Percentiles rank a stretch among this genome's conserved stretches.
phyloP scores from a whole-genome alignment of 2,888 invertebrate genomes.

The Andrena haemorrhoa region DNA sequence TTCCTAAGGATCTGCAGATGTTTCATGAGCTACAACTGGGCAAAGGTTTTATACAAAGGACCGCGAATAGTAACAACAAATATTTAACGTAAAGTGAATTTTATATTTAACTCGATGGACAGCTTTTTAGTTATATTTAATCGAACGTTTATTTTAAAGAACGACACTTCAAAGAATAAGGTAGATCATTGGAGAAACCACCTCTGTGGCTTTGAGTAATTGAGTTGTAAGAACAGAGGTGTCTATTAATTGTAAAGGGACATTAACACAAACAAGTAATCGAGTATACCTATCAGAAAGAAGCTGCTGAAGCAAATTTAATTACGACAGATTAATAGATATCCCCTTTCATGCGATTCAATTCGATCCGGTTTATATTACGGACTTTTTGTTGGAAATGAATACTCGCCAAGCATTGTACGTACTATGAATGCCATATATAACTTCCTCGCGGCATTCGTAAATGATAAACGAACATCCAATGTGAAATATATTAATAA shows the following conservation, averaged over 20 bases:
- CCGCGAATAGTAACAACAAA: conserved; percentile 36
- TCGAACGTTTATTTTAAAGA: neutral
- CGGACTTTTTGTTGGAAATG: too few relatives aligned
- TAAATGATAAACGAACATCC: too few relatives aligned
- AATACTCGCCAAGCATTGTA: too few relatives aligned
- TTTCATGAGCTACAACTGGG: conserved; percentile 83
- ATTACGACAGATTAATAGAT: neutral
- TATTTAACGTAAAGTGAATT: conserved; percentile 1
- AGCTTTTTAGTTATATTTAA: neutral
- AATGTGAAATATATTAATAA: too few relatives aligned
- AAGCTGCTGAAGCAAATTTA: neutral
- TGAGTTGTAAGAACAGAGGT: too few relatives aligned
- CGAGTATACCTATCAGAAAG: neutral
- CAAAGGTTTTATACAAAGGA: conserved; percentile 73
- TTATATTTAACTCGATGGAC: neutral
- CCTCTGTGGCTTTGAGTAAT: too few relatives aligned
- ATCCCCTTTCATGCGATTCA: neutral
- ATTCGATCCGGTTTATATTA: neutral
- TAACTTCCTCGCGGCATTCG: too few relatives aligned
- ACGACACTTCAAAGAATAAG: neutral
- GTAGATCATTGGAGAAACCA: too few relatives aligned
- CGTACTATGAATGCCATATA: too few relatives aligned
- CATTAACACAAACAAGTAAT: too few relatives aligned
- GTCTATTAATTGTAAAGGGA: too few relatives aligned
- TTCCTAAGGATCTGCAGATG: conserved; percentile 81